Evolutionary conservation across 2,888 invertebrate species (phyloP), one percentile per base, ranked within the genome.

Genomic region (Mythimna loreyi): DNA sequence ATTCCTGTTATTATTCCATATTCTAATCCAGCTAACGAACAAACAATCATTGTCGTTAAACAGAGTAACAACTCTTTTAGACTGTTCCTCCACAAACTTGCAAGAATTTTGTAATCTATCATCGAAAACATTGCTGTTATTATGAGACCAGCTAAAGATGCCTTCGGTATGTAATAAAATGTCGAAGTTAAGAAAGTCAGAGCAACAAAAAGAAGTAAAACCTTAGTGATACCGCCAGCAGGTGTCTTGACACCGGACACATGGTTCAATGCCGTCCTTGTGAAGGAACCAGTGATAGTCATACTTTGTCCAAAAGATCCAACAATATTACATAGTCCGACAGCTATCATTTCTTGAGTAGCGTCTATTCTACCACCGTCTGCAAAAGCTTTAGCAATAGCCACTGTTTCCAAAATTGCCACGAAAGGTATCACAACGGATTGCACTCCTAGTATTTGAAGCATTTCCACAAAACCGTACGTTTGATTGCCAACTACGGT

Each of bases 281-380:
- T 98, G 91, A 98, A 98, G 3, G 98, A 98, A 59, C 98, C 99
- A 28, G 98, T 97, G 0, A 98, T 97, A 0, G 99, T 99, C 97
- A 99, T 98, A 23, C 99, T 98, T 36, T 97, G 96, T 7, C 98
- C 97, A 90, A 99, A 98, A 30, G 98, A 97, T 55, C 98, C 98
- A 64, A 98, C 88, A 23, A 99, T 94, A 89, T 99, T 99, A 83
- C 98, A 97, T 1, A 98, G 84, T 19, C 98, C 98, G 50, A 99
- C 93, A 0, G 99, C 98, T 67, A 99, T 96, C 97, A 99, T 97
- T 94, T 99, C 99, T 94, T 99, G 99, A 30, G 98, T 98, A 0
- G 98, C 98, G 89, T 99, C 98, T 49, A 99, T 95, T 16, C 97
- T 96, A 86, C 97, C 97, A 7, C 98, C 98, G 85, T 97, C 97